Evolutionary conservation across 2,113 vertebrate species (phyloP).

Genomic region (Deroptyus accipitrinus): DNA sequence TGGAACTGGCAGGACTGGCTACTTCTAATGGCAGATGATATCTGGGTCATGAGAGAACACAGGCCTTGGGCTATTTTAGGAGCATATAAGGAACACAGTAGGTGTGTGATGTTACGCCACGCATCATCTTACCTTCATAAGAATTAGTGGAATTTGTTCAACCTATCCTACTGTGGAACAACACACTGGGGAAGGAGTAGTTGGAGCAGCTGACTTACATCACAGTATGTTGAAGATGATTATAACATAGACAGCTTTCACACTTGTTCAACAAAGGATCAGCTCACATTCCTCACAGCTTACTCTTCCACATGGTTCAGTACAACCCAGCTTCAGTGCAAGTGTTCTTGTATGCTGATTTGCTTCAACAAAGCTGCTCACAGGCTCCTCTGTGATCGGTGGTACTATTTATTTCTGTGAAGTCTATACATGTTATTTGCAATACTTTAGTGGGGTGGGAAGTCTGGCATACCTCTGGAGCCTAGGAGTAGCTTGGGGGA

Average conservation of each 20-base stretch:
- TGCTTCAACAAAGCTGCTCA: not conserved
- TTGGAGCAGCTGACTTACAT: not conserved
- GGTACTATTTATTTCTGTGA: not conserved
- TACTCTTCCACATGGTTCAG: fast-evolving
- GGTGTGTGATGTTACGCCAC: not conserved
- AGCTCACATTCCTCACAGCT: not conserved
- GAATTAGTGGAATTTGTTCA: conserved; percentile 10
- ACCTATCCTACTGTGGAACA: not conserved
- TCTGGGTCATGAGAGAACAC: not conserved
- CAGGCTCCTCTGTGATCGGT: not conserved
- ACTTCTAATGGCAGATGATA: not conserved
- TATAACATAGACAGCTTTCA: not conserved
- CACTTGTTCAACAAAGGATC: not conserved
- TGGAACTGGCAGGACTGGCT: conserved; percentile 37
- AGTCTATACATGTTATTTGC: not conserved
- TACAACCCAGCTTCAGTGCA: not conserved
- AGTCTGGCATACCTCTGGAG: not conserved
- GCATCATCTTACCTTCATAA: not conserved
- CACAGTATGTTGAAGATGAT: not conserved
- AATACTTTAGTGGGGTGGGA: not conserved
- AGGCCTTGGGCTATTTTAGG: conserved; percentile 14
- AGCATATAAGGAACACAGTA: not conserved
- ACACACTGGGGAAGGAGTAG: not conserved
- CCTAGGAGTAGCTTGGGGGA: not conserved
- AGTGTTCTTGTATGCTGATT: not conserved